phyloP scores from a whole-genome alignment of 2,797 vertebrate genomes.

The Cetoscarus ocellatus region DNA sequence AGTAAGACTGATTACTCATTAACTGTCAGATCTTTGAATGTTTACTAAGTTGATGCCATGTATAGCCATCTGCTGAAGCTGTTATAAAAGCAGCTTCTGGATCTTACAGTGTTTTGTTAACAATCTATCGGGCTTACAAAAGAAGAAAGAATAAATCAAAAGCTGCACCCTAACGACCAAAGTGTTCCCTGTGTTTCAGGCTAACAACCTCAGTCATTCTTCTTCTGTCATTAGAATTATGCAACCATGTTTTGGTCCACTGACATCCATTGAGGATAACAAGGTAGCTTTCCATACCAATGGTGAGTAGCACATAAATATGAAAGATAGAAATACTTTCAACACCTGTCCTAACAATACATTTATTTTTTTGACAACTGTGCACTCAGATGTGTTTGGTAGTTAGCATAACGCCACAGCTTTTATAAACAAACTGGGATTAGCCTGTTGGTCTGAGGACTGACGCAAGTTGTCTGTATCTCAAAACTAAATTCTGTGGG shows the following conservation, averaged over 20 bases:
- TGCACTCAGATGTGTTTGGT: not conserved
- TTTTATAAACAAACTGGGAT: not conserved
- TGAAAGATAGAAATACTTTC: not conserved
- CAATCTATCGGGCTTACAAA: not conserved
- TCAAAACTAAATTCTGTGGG: not conserved
- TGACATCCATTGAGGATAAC: constrained; percentile 6
- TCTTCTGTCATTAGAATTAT: not conserved
- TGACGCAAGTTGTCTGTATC: not conserved
- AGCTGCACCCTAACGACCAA: not conserved
- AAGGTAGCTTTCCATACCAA: constrained; percentile 3
- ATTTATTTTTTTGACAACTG: not conserved
- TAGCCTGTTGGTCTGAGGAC: not conserved
- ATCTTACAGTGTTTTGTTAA: constrained; percentile 6
- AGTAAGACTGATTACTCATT: constrained; percentile 21
- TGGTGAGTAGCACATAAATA: constrained; percentile 9
- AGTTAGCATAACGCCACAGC: not conserved
- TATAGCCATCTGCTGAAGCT: constrained; percentile 7
- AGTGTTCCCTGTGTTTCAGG: not conserved
- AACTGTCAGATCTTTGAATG: constrained; percentile 3
- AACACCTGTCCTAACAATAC: not conserved
- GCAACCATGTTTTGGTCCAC: not conserved
- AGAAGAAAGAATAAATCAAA: not conserved
- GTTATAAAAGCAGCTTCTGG: not conserved
- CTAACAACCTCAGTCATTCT: not conserved
- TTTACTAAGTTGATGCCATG: constrained; percentile 17